A percentile compares a stretch with the other conserved stretches of the same genome.
Conservation (phyloP, 2,113 vertebrate genomes). For the Nymphicus hollandicus region DNA sequence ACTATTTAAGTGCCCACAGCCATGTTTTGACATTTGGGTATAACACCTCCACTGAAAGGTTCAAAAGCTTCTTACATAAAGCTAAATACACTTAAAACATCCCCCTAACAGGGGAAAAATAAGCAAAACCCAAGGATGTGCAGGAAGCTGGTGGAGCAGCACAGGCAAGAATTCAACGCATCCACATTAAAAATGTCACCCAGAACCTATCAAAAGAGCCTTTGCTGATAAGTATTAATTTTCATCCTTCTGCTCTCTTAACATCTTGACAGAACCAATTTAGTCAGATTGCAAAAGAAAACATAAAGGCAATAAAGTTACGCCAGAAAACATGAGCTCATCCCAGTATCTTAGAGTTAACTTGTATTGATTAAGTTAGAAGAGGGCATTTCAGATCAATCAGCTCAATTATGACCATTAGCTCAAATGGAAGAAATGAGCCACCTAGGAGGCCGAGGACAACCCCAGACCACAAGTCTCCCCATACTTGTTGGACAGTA, state of each 20-base stretch:
- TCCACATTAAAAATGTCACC: neutral
- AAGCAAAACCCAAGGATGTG: neutral
- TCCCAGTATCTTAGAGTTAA: neutral
- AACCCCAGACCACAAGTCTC: neutral
- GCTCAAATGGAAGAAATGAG: neutral
- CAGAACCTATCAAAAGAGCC: neutral
- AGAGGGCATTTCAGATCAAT: neutral
- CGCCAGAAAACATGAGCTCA: neutral
- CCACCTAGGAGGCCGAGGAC: neutral
- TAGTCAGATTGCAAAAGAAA: neutral
- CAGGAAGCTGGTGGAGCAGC: neutral
- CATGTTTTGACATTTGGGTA: conserved; percentile 12
- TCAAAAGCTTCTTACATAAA: conserved; percentile 11
- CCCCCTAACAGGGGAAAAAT: neutral
- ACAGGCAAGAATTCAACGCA: neutral
- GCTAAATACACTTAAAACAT: neutral
- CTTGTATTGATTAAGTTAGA: neutral
- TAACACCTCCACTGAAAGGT: neutral
- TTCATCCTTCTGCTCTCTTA: neutral
- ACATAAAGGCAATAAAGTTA: neutral
- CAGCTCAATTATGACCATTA: neutral
- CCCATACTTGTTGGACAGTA: neutral
- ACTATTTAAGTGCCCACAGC: neutral
- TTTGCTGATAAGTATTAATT: neutral
- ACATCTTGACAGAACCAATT: neutral